Conservation (phyloP, 2,797 vertebrate species). For the Pseudotriccus pelzelni region DNA sequence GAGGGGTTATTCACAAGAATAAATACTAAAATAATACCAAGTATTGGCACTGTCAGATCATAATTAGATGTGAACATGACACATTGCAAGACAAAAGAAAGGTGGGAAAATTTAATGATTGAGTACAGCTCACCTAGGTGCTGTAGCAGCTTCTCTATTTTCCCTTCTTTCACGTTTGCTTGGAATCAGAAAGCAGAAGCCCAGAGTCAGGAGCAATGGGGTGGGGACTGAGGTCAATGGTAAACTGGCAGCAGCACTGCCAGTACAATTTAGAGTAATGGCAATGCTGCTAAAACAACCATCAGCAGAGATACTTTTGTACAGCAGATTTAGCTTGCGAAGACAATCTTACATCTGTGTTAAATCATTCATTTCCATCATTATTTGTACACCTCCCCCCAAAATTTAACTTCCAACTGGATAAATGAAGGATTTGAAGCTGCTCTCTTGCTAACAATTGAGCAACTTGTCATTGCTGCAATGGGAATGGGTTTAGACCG, state of each 20-base stretch:
- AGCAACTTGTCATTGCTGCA: not conserved
- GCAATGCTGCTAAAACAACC: not conserved
- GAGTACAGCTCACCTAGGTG: not conserved
- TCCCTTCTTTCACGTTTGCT: not conserved
- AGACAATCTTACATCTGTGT: not conserved
- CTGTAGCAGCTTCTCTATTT: not conserved
- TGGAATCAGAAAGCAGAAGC: not conserved
- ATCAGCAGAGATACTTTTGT: not conserved
- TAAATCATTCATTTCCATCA: constrained; percentile 11
- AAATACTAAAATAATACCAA: constrained; percentile 5
- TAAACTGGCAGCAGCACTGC: not conserved
- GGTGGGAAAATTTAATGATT: not conserved
- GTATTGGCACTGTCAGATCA: not conserved
- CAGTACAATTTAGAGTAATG: not conserved
- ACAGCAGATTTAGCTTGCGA: not conserved
- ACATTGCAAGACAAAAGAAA: not conserved
- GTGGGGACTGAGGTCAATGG: no score
- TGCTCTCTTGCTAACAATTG: not conserved
- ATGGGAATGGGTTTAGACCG: not conserved
- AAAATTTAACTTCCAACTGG: not conserved
- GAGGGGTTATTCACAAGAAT: not conserved
- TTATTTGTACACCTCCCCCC: not conserved
- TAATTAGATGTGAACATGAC: not conserved
- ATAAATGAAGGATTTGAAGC: not conserved
- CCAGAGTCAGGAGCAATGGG: accelerated